phyloP scores from a whole-genome alignment of 1,140 invertebrate genomes.

The Atopsyche davidsoni region DNA sequence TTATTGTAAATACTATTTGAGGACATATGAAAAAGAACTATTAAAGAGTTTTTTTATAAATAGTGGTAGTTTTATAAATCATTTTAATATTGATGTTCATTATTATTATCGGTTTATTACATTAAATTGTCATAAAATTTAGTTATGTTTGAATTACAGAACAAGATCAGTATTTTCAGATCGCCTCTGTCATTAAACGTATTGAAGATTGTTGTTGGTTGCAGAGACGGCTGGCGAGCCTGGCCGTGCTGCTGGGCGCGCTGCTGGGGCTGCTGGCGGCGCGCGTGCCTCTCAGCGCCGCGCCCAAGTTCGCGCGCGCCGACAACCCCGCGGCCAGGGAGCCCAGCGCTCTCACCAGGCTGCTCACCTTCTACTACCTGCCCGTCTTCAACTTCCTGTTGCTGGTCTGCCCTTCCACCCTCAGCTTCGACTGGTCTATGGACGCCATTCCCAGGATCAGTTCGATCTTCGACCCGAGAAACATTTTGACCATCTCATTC shows the following conservation, averaged over 20 bases:
- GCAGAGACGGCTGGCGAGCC: conserved; percentile 61
- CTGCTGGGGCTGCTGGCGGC: conserved; percentile 54
- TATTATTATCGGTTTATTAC: too few species aligned
- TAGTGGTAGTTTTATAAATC: too few species aligned
- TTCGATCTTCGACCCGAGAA: conserved; percentile 66
- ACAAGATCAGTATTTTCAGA: too few species aligned
- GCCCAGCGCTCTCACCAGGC: conserved; percentile 60
- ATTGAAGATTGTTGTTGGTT: conserved; percentile 39
- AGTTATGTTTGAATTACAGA: too few species aligned
- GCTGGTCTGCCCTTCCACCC: conserved; percentile 69
- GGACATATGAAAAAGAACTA: too few species aligned
- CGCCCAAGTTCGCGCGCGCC: conserved; percentile 77
- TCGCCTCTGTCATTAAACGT: too few species aligned
- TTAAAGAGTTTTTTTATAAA: too few species aligned
- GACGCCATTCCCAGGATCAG: conserved; percentile 79
- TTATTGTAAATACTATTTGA: too few species aligned
- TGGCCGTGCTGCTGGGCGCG: conserved; percentile 54
- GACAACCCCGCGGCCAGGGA: conserved; percentile 86
- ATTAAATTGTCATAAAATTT: too few species aligned
- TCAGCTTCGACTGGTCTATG: conserved; percentile 97
- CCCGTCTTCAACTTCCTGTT: conserved; percentile 82
- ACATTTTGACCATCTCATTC: conserved; percentile 63
- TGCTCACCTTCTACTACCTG: conserved; percentile 82
- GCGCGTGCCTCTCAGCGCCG: conserved; percentile 57
- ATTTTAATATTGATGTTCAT: too few species aligned